These are phyloP conservation scores for Drosophila maculinotata DNA, from an alignment of 2,888 invertebrate genomes.

Conservation along the genomic window DNA sequence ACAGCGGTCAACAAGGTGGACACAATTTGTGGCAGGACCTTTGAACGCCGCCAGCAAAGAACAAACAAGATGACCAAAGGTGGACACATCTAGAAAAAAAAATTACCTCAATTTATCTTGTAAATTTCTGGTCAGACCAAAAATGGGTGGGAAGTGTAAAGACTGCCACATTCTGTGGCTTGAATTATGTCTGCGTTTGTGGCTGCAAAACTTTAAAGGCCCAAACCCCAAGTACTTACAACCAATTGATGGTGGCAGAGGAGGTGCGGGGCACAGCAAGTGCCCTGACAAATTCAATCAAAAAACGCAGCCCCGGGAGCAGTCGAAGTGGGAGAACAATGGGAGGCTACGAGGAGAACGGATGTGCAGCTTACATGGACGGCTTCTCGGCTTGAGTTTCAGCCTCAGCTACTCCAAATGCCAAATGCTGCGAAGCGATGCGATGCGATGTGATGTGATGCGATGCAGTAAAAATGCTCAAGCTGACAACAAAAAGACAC, in stretches of 20 bases:
- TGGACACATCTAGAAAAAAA: conserved; percentile 66
- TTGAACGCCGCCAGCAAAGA: conserved; percentile 31
- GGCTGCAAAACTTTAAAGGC: conserved; percentile 57
- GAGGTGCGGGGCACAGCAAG: conserved; percentile 28
- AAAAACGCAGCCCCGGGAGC: conserved; percentile 44
- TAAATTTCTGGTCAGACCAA: conserved; percentile 48
- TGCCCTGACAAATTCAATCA: conserved; percentile 74
- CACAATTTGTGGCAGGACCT: conserved; percentile 72
- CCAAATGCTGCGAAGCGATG: conserved; percentile 61
- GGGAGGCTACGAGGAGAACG: conserved; percentile 41
- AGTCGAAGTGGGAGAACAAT: conserved; percentile 24
- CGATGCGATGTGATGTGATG: conserved; percentile 51
- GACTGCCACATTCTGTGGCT: conserved; percentile 30
- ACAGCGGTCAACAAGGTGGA: conserved; percentile 78
- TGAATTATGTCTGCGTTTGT: conserved; percentile 63
- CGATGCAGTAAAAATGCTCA: conserved; percentile 61
- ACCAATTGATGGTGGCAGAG: not conserved
- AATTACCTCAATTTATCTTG: conserved; percentile 85
- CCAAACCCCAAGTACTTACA: conserved; percentile 13
- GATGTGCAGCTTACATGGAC: conserved; percentile 54
- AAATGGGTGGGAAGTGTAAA: conserved; percentile 5
- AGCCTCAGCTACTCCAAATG: conserved; percentile 42
- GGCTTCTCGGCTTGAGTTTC: conserved; percentile 45
- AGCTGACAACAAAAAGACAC: conserved; percentile 52
- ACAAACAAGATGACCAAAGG: conserved; percentile 62